Base-by-base conservation (phyloP, 2,113 vertebrate genomes). In the Callospermophilus lateralis region DNA sequence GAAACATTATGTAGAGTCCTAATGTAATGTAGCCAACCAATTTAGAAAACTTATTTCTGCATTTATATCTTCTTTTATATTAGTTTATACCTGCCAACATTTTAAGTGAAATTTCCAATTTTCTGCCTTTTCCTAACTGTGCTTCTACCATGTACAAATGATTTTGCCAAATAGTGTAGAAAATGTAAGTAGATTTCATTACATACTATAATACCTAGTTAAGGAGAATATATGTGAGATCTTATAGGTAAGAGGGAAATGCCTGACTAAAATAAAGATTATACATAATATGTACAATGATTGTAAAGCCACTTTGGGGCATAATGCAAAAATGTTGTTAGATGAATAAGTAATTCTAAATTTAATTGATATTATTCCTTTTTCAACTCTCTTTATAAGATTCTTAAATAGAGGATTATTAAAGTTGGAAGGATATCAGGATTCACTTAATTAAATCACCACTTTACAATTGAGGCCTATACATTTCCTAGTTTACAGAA, bases 21-120 rank as follows among this genome's bases (percentile, higher is more conserved):
- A 9, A 77, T 30, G 32, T 89, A 9, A 77, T 30, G 32, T 73
- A n/a, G 30, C 2, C 51, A 55, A 39, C 28, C 83, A 87, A 67
- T 15, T 74, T 89, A 74, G 32, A 92, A 88, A 58, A 37, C 32
- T 55, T 42, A 63, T 42, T 94, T 92, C 15, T 92, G 9, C 37
- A 91, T 91, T 79, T n/a, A 34, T 61, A 84, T 78, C 6, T 89
- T 67, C 32, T 81, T 91, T 90, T 61, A 70, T 80, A 34, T 81
- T 86, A 32, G n/a, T 51, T 67, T 39, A 65, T 58, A 68, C 4
- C 37, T 67, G 68, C 2, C 8, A 89, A 37, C 20, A 87, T 94
- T 90, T 68, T 45, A 74, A 65, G 48, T 19, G 19, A 53, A 42
- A 42, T n/a, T 89, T 86, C 4, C 4, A 45, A n/a, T 84, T 89